Evolutionary conservation across 2,113 vertebrate species (phyloP).

Genomic region (Gorsachius goisagi): DNA sequence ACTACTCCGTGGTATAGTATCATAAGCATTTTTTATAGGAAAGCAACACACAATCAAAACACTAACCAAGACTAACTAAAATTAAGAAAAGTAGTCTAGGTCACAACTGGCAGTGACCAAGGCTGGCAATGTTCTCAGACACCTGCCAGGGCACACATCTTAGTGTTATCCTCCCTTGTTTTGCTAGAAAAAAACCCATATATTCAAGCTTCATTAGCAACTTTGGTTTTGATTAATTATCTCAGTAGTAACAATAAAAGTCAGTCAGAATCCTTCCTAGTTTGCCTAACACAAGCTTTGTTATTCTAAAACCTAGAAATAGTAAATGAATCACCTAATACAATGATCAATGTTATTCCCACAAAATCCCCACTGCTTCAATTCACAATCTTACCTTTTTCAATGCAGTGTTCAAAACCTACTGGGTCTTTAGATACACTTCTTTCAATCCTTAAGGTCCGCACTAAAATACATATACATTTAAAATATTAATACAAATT

Average conservation of each 20-base stretch:
- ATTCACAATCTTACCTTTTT: constrained; percentile 81
- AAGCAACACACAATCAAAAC: not conserved
- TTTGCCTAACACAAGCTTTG: not conserved
- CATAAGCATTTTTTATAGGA: not conserved
- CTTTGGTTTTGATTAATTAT: not conserved
- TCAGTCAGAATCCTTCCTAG: not conserved
- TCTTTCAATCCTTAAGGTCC: constrained; percentile 85
- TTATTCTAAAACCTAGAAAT: not conserved
- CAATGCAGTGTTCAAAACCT: constrained; percentile 83
- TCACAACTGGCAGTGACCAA: not conserved
- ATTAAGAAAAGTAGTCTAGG: not conserved
- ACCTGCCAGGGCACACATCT: not conserved
- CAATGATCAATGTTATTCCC: not conserved
- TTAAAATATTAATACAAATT: not conserved
- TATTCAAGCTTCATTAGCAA: not conserved
- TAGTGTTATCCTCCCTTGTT: not conserved
- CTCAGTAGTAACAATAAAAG: not conserved
- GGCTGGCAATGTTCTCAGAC: not conserved
- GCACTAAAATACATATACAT: constrained; percentile 75
- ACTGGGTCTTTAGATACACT: constrained; percentile 79
- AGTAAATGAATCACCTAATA: not conserved
- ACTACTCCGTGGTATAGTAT: not conserved
- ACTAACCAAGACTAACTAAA: not conserved
- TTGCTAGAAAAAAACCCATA: not conserved
- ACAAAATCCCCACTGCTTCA: not conserved